Base-by-base conservation (phyloP, 2,113 vertebrate genomes). In the Oreochromis niloticus region DNA sequence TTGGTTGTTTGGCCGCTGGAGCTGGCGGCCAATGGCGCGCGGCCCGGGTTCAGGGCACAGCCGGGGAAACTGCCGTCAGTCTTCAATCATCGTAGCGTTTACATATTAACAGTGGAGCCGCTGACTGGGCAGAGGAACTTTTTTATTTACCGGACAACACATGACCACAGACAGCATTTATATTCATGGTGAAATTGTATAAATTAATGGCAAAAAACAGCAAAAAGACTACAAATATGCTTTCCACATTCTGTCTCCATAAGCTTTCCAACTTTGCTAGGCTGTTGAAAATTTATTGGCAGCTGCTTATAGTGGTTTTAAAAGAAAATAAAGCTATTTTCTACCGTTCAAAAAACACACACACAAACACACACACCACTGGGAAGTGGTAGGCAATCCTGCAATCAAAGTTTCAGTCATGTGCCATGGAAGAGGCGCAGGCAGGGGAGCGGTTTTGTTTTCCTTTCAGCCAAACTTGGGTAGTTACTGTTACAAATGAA, bases 11-110 rank as follows among this genome's bases (percentile, higher is more conserved):
- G 96, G 96, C 92, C 95, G 94, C 94, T 94, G 92, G 95, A 96
- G 95, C 96, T 95, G 95, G 94, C 95, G 97, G 97, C 97, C 98
- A 97, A 98, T 98, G 97, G 96, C 96, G 97, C 97, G 81, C 94
- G 96, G 96, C 94, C 96, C 94, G 94, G 95, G 96, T 97, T 96
- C 92, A 93, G 97, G 97, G 97, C 97, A 96, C 96, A 95, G 95
- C 93, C 95, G 95, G 95, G 96, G 91, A 95, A 94, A 96, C 96
- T 95, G 95, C 96, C 96, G 96, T 96, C 97, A 96, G 91, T 86
- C 94, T 92, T 95, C 94, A 95, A 95, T 95, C 95, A 97, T 97
- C 98, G 96, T 57, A 84, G 87, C 88, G 90, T 94, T 96, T 95
- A 95, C 95, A 93, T 94, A 94, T 96, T 97, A 97, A 97, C 97